Conservation (phyloP, 2,797 vertebrate genomes). For the Neosilurus mollespiculum region DNA sequence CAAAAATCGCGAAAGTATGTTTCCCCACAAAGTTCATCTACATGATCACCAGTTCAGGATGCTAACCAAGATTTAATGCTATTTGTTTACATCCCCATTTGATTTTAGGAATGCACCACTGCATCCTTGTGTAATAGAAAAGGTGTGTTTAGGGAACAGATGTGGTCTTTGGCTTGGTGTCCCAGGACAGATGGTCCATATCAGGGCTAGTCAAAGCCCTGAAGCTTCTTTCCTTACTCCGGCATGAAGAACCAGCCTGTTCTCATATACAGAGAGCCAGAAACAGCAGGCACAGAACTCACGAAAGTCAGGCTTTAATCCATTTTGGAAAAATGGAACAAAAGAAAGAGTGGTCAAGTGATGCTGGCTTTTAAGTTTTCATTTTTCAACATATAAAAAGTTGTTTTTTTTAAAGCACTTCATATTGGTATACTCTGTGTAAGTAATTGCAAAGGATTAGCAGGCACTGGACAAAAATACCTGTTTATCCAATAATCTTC, state of each 20-base stretch:
- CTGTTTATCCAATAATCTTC: background rate
- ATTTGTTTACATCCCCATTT: background rate
- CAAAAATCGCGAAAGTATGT: background rate
- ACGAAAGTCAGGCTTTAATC: constrained; percentile 53
- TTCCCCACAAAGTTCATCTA: background rate
- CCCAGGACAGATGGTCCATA: constrained; percentile 62
- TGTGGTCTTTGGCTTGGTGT: constrained; percentile 52
- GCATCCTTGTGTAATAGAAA: constrained; percentile 20
- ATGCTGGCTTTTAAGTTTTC: background rate
- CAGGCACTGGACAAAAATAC: background rate
- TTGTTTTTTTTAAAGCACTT: background rate
- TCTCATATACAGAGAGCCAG: constrained; percentile 46
- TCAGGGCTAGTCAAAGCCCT: constrained; percentile 43
- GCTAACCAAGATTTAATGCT: background rate
- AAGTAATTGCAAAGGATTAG: background rate
- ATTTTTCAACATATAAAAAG: background rate
- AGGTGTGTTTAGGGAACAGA: constrained; percentile 53
- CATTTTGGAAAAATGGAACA: constrained; percentile 49
- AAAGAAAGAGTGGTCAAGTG: background rate
- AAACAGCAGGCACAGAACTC: constrained; percentile 52
- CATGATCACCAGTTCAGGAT: constrained; percentile 8
- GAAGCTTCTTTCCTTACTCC: constrained; percentile 43
- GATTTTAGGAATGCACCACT: background rate
- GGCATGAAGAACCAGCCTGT: constrained; percentile 48
- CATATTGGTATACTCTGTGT: background rate